These are phyloP conservation scores for Noctilio leporinus DNA, from an alignment of 2,113 vertebrate genomes.

Conservation along the genomic window DNA sequence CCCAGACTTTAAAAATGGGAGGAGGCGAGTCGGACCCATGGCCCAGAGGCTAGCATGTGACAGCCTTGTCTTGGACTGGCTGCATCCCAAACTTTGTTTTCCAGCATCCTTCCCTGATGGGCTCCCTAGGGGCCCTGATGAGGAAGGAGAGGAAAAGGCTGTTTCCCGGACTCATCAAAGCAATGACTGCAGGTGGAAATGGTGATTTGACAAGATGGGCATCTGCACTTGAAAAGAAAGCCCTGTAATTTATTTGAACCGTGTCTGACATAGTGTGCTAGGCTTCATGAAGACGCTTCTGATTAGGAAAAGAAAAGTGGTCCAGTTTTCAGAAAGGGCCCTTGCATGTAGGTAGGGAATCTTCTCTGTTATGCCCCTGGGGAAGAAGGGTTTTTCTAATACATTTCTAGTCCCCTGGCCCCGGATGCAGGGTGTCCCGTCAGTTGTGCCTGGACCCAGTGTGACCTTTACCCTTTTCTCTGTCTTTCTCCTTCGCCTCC, in stretches of 20 bases:
- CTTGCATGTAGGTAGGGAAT: background rate
- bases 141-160: background rate
- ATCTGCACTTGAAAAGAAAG: background rate
- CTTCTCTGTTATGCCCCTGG: background rate
- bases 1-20: background rate
- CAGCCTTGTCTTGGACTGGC: background rate
- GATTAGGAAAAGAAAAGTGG: background rate
- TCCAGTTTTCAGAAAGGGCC: background rate
- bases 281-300: background rate
- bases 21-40: background rate
- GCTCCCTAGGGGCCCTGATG: background rate
- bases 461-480: background rate
- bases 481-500: background rate
- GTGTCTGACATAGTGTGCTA: background rate
- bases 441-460: background rate
- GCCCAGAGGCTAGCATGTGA: background rate
- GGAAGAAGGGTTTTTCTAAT: background rate
- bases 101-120: background rate
- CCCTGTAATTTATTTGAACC: constrained; percentile 2
- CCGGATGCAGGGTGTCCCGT: background rate
- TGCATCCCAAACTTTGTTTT: background rate
- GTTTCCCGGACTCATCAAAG: constrained; percentile 29
- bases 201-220: background rate
- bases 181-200: constrained; percentile 31
- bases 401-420: background rate